phyloP scores from a whole-genome alignment of 2,797 vertebrate genomes.

The Epinephelus coioides region DNA sequence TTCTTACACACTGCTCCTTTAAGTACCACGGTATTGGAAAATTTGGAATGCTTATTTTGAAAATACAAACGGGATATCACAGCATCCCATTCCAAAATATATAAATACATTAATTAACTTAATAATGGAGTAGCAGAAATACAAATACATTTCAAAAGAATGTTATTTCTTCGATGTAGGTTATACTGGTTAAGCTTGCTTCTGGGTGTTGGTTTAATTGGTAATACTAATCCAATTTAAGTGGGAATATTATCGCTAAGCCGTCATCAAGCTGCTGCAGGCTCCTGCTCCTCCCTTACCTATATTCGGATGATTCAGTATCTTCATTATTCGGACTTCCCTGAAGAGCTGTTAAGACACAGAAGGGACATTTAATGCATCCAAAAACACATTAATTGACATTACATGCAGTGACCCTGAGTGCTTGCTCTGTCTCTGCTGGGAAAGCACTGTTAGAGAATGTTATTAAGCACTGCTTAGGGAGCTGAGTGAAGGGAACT shows the following conservation, averaged over 20 bases:
- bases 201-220: conserved; percentile 2
- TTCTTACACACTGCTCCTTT: too few species aligned
- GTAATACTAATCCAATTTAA: conserved; percentile 11
- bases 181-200: conserved; percentile 6
- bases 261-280: conserved; percentile 11
- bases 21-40: background rate
- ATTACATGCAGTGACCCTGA: conserved; percentile 21
- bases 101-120: background rate
- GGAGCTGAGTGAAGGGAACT: conserved; percentile 15
- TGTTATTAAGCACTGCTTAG: conserved; percentile 29
- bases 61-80: background rate
- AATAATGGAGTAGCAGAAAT: background rate
- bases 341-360: conserved; percentile 92
- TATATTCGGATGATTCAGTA: conserved; percentile 97
- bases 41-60: background rate
- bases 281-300: conserved; percentile 88
- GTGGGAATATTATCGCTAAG: background rate
- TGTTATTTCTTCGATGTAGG: background rate
- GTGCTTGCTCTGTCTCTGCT: background rate
- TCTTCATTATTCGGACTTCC: conserved; percentile 98
- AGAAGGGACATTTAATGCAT: conserved; percentile 41
- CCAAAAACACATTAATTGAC: conserved; percentile 19
- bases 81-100: background rate
- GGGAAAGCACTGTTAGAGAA: conserved; percentile 27
- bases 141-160: background rate